Evolutionary conservation across 1,140 invertebrate genomes (phyloP).

Genomic region (Drosophila miranda): DNA sequence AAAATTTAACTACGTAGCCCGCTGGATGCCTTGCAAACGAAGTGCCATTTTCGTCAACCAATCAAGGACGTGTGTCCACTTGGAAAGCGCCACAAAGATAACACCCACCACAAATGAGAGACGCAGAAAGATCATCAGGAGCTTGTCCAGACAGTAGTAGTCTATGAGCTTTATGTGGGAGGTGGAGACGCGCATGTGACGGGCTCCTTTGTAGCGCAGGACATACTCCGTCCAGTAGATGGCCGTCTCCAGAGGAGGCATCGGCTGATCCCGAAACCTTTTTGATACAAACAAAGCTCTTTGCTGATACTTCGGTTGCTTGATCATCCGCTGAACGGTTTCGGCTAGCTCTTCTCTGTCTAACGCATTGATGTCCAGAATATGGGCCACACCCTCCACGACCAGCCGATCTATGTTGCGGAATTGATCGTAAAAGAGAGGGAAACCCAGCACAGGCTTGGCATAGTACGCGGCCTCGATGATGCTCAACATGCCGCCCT

Average conservation of each 20-base stretch:
- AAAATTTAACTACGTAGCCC: neutral
- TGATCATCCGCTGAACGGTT: constrained; percentile 43
- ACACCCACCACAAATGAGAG: constrained; percentile 18
- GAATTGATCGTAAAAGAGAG: constrained; percentile 86
- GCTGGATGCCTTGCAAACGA: neutral
- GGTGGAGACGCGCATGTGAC: constrained; percentile 82
- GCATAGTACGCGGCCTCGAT: constrained; percentile 88
- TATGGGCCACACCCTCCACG: constrained; percentile 81
- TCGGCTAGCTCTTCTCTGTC: constrained; percentile 26
- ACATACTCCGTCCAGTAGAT: constrained; percentile 89
- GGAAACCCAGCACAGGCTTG: constrained; percentile 88
- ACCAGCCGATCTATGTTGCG: constrained; percentile 83
- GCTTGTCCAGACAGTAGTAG: constrained; percentile 83
- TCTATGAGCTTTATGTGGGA: constrained; percentile 84
- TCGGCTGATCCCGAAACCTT: constrained; percentile 86
- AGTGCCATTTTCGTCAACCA: neutral
- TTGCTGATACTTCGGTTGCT: constrained; percentile 52
- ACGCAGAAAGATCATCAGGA: constrained; percentile 37
- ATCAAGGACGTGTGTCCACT: constrained; percentile 6
- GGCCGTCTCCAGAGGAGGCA: constrained; percentile 85
- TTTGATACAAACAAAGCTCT: constrained; percentile 84
- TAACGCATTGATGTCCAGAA: constrained; percentile 37
- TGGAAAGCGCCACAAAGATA: constrained; percentile 24
- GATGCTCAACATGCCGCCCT: constrained; percentile 88
- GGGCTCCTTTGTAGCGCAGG: constrained; percentile 84